These are phyloP conservation scores for Chauna torquata DNA, from an alignment of 2,113 vertebrate genomes.

Conservation along the genomic window DNA sequence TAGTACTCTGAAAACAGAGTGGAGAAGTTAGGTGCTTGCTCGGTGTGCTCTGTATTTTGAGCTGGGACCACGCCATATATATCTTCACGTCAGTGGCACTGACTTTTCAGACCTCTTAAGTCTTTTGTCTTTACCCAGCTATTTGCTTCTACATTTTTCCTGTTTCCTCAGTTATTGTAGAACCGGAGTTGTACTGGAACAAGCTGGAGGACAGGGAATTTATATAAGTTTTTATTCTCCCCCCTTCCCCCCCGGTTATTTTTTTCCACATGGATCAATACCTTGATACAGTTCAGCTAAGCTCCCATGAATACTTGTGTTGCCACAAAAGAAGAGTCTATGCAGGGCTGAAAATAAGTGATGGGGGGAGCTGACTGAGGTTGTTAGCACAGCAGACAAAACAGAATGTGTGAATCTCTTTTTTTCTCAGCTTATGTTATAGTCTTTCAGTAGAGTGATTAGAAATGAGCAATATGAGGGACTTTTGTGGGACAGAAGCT, in stretches of 20 bases:
- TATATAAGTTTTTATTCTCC: not conserved
- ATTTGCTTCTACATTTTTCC: not conserved
- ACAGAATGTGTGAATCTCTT: not conserved
- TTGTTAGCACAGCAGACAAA: not conserved
- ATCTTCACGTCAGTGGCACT: not conserved
- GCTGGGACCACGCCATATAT: accelerated
- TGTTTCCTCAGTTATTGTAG: not conserved
- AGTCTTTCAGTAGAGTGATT: not conserved
- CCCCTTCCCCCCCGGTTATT: not conserved
- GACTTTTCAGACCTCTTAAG: not conserved
- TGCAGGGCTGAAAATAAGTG: not conserved
- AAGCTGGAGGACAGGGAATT: not conserved
- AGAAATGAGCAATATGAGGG: not conserved
- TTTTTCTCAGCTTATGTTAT: not conserved
- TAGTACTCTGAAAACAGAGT: not conserved
- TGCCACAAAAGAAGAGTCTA: not conserved
- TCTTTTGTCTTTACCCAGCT: not conserved
- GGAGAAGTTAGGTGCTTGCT: not conserved
- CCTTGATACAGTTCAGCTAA: not conserved
- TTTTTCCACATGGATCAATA: not conserved
- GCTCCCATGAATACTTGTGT: not conserved
- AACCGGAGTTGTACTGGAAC: not conserved
- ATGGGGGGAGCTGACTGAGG: not conserved
- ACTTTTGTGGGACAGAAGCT: not conserved
- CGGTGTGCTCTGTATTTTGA: not conserved